These are phyloP conservation scores for Protonibea diacanthus DNA, from an alignment of 2,797 vertebrate genomes.

Conservation along the genomic window DNA sequence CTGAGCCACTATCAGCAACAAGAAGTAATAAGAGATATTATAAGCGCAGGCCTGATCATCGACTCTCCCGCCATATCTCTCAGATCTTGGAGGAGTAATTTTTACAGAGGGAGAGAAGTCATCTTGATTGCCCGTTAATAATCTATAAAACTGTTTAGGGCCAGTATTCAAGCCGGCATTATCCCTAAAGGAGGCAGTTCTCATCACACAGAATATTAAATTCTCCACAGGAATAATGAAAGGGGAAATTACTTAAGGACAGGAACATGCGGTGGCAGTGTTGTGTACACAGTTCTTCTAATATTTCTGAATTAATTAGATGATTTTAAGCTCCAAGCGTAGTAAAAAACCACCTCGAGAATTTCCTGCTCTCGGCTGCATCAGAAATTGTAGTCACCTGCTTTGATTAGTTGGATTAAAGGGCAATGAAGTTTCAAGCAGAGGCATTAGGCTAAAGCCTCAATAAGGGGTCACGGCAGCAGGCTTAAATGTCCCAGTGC, in stretches of 20 bases:
- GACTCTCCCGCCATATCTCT: conserved; percentile 40
- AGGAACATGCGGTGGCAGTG: conserved; percentile 57
- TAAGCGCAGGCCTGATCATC: conserved; percentile 12
- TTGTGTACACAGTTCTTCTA: conserved; percentile 63
- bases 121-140: conserved; percentile 71
- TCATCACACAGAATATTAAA: conserved; percentile 81
- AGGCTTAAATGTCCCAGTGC: conserved; percentile 40
- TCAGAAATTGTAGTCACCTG: conserved; percentile 54
- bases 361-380: conserved; percentile 23
- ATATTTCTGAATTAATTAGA: conserved; percentile 69
- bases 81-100: conserved; percentile 55
- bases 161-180: conserved; percentile 60
- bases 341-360: conserved; percentile 39
- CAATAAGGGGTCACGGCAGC: conserved; percentile 51
- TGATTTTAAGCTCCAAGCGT: conserved; percentile 42
- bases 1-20: conserved; percentile 53
- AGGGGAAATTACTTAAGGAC: conserved; percentile 76
- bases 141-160: conserved; percentile 76
- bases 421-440: conserved; percentile 47
- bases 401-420: conserved; percentile 68
- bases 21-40: conserved; percentile 64
- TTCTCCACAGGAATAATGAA: conserved; percentile 78
- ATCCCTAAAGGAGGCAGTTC: conserved; percentile 73
- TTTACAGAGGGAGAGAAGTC: conserved; percentile 54
- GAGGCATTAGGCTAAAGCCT: conserved; percentile 40